Percentiles rank a stretch among this genome's conserved stretches.
Evolutionary conservation across 2,113 vertebrate genomes (phyloP).

Genomic region (Salvelinus fontinalis): DNA sequence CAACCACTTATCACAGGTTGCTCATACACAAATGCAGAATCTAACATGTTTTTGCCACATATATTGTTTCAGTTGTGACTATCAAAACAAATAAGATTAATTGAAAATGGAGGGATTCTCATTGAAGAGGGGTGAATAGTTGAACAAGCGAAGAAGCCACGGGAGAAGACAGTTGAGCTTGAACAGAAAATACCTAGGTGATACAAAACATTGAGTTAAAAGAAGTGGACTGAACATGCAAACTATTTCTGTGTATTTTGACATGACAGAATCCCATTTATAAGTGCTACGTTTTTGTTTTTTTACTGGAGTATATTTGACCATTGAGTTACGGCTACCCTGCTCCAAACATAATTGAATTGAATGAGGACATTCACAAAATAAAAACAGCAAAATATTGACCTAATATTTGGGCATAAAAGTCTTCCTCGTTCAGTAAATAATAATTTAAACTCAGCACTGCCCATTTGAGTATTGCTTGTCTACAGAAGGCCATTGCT

Average conservation of each 20-base stretch:
- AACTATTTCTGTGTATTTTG: constrained; percentile 50
- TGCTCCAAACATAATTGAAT: too few relatives aligned
- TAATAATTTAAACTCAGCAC: too few relatives aligned
- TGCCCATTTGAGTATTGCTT: too few relatives aligned
- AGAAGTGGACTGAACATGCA: constrained; percentile 51
- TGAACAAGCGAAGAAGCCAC: neutral
- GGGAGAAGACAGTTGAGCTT: neutral
- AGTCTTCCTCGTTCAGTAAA: too few relatives aligned
- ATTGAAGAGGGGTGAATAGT: neutral
- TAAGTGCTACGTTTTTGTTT: constrained; percentile 51
- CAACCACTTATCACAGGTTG: constrained; percentile 28
- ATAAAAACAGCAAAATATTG: too few relatives aligned
- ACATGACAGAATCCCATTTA: constrained; percentile 29
- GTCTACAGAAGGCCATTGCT: neutral
- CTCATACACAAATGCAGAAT: constrained; percentile 28
- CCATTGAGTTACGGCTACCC: too few relatives aligned
- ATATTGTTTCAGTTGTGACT: neutral
- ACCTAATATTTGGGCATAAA: too few relatives aligned
- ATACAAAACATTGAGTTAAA: constrained; percentile 18
- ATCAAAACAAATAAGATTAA: neutral
- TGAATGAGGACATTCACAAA: too few relatives aligned
- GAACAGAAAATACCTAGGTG: neutral
- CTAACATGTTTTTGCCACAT: neutral
- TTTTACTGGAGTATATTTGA: neutral
- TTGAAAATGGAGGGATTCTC: neutral